phyloP scores from a whole-genome alignment of 2,888 invertebrate genomes.

The Siphonodentalium dalli region DNA sequence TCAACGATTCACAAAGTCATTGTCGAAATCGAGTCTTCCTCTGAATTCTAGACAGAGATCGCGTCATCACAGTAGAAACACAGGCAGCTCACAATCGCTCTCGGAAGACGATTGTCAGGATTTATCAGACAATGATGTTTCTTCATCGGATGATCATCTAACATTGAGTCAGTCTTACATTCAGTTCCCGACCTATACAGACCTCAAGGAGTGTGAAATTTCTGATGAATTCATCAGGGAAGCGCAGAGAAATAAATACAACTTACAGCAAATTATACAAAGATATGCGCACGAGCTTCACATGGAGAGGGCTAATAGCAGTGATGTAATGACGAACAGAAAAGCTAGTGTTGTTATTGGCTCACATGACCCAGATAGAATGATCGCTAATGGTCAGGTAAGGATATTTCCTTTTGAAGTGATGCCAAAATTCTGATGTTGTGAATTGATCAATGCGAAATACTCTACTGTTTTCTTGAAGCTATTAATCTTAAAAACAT shows the following conservation, averaged over 20 bases:
- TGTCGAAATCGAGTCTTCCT: conserved; percentile 37
- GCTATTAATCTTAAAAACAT: too few species aligned
- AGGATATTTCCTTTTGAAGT: too few species aligned
- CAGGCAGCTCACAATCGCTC: too few species aligned
- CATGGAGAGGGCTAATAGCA: too few species aligned
- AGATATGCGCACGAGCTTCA: background rate
- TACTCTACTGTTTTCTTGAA: too few species aligned
- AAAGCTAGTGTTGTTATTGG: too few species aligned
- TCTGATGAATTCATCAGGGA: conserved; percentile 39
- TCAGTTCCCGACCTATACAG: conserved; percentile 82
- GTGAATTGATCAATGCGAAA: too few species aligned
- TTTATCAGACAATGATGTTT: conserved; percentile 18
- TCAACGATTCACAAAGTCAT: conserved; percentile 42
- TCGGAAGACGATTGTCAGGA: conserved; percentile 25
- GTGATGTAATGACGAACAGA: too few species aligned
- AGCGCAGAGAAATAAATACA: conserved; percentile 33
- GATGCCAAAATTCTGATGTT: too few species aligned
- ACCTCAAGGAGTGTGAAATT: conserved; percentile 31
- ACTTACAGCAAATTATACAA: conserved; percentile 12
- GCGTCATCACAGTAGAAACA: conserved; percentile 32
- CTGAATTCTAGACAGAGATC: conserved; percentile 30
- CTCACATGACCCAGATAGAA: too few species aligned
- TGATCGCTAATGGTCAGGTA: too few species aligned
- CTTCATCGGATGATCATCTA: conserved; percentile 20
- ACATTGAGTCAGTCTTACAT: conserved; percentile 73